Evolutionary conservation across 2,888 invertebrate species (phyloP).

Genomic region (Artemia sinica): DNA sequence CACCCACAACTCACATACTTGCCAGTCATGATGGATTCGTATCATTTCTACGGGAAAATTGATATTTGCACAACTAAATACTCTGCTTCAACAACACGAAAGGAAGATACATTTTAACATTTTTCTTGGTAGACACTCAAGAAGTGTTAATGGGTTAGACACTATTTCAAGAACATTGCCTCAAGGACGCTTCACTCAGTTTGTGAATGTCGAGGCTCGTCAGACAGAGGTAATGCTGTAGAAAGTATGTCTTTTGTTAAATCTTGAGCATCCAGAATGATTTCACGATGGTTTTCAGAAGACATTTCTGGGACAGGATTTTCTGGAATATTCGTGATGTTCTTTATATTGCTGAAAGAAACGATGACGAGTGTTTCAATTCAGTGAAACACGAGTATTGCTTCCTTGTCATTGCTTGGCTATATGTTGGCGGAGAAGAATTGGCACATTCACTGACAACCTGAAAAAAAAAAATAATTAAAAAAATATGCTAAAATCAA

Average conservation of each 20-base stretch:
- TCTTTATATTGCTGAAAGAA: neutral
- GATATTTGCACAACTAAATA: too few species aligned
- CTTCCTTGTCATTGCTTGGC: neutral
- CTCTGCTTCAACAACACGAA: too few species aligned
- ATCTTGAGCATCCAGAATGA: slow-evolving; percentile 2
- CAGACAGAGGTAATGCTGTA: neutral
- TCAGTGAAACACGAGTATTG: neutral
- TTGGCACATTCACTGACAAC: neutral
- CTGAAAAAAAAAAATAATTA: neutral
- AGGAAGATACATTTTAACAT: too few species aligned
- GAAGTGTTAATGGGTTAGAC: too few species aligned
- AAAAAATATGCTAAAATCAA: too few species aligned
- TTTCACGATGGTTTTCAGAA: neutral
- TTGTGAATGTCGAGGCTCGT: neutral
- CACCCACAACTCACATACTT: too few species aligned
- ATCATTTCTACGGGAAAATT: too few species aligned
- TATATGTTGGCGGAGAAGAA: neutral
- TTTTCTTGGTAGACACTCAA: too few species aligned
- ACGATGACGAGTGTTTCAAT: slow-evolving; percentile 2
- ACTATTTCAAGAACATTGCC: too few species aligned
- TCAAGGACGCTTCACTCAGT: too few species aligned
- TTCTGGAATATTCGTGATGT: slow-evolving; percentile 6
- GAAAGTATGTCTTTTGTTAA: neutral
- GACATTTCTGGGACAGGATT: neutral
- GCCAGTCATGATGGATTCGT: too few species aligned